Conservation (phyloP, 2,113 vertebrate genomes). For the Prionailurus bengalensis region DNA sequence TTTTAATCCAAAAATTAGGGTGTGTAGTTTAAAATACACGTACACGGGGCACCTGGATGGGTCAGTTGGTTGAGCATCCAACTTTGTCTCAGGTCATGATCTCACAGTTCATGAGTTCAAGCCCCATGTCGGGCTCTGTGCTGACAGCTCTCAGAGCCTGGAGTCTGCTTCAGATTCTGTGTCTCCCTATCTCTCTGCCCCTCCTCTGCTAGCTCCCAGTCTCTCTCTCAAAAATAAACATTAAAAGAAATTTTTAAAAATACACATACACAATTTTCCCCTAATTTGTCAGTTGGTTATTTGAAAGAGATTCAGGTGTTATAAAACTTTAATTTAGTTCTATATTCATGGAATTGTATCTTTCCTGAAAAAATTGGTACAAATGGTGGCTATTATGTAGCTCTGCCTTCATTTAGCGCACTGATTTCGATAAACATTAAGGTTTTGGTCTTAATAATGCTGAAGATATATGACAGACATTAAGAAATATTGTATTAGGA, state of each 20-base stretch:
- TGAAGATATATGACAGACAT: not conserved
- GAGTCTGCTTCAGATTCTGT: too few species aligned
- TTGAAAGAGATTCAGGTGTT: not conserved
- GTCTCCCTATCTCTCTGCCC: too few species aligned
- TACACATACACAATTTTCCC: not conserved
- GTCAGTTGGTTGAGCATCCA: too few species aligned
- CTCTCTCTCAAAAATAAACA: too few species aligned
- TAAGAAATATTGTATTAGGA: not conserved
- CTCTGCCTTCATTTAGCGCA: not conserved
- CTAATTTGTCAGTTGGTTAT: not conserved
- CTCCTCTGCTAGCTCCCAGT: too few species aligned
- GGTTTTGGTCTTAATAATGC: not conserved
- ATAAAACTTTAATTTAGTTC: not conserved
- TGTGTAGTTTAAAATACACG: not conserved
- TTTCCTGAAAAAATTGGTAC: not conserved
- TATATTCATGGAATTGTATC: not conserved
- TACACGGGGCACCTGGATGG: not conserved
- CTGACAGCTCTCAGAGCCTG: too few species aligned
- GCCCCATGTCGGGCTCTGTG: too few species aligned
- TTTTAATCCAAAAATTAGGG: not conserved
- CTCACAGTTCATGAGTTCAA: too few species aligned
- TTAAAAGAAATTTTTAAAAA: not conserved
- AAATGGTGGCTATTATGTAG: not conserved
- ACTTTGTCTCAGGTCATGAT: too few species aligned
- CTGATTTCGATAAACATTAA: not conserved